Evolutionary conservation across 2,888 invertebrate species (phyloP).

Genomic region (Anagyrus pseudococci): DNA sequence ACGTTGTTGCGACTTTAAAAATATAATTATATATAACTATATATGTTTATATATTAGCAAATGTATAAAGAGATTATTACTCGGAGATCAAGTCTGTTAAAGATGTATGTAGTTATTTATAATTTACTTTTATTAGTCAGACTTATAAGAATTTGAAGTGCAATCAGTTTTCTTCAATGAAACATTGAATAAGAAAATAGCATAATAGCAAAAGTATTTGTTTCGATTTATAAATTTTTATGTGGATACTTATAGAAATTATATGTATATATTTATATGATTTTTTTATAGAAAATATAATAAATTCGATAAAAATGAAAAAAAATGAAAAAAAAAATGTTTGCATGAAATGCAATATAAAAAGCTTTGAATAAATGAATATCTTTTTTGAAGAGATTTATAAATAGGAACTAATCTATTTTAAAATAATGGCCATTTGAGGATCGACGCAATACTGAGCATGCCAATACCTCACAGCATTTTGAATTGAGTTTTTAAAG

Average conservation of each 20-base stretch:
- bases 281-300: conserved; percentile 8
- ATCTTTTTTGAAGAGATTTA: too few species aligned
- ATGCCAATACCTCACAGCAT: not conserved
- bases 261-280: not conserved
- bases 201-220: too few species aligned
- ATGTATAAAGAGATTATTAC: too few species aligned
- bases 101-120: conserved; percentile 16
- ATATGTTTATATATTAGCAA: not conserved
- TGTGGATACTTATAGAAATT: not conserved
- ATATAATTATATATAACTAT: conserved; percentile 17
- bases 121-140: conserved; percentile 10
- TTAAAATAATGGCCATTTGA: conserved; percentile 13
- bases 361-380: too few species aligned
- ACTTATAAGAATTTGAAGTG: conserved; percentile 26
- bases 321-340: conserved; percentile 9
- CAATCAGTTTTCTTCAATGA: conserved; percentile 25
- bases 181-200: too few species aligned
- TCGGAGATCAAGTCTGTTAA: conserved; percentile 17
- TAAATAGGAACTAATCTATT: too few species aligned
- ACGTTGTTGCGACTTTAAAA: conserved; percentile 7
- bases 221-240: too few species aligned
- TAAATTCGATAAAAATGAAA: conserved; percentile 7
- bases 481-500: conserved; percentile 8
- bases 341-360: conserved; percentile 20
- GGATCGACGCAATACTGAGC: not conserved